phyloP scores from a whole-genome alignment of 2,888 invertebrate genomes.

The Willowsia nigromaculata region DNA sequence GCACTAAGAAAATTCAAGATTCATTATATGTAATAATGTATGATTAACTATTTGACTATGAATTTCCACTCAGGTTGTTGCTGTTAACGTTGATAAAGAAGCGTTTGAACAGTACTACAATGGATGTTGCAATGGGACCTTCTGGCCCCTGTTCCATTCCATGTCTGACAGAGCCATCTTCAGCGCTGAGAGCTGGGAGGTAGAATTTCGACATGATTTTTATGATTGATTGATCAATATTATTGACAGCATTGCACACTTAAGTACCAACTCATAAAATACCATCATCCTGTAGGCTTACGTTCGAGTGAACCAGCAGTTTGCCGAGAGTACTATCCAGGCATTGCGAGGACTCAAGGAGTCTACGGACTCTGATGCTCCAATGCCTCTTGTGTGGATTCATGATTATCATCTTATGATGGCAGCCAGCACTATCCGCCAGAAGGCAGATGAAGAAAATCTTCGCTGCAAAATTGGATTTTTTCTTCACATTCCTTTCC shows the following conservation, averaged over 20 bases:
- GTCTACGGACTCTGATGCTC: slow-evolving; percentile 82
- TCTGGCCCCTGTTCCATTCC: slow-evolving; percentile 95
- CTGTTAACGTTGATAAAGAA: slow-evolving; percentile 88
- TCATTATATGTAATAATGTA: background rate
- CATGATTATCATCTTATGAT: slow-evolving; percentile 97
- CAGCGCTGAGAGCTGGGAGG: slow-evolving; percentile 88
- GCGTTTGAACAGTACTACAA: slow-evolving; percentile 94
- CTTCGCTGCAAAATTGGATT: slow-evolving; percentile 91
- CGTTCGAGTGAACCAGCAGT: slow-evolving; percentile 89
- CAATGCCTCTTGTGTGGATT: slow-evolving; percentile 92
- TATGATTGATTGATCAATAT: too few species aligned
- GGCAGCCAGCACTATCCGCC: slow-evolving; percentile 94
- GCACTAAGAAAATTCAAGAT: too few species aligned
- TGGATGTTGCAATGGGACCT: slow-evolving; percentile 91
- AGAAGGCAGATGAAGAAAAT: slow-evolving; percentile 89
- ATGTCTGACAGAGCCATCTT: slow-evolving; percentile 94
- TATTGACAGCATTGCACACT: background rate
- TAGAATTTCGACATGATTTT: too few species aligned
- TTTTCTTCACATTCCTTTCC: slow-evolving; percentile 97
- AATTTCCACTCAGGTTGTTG: slow-evolving; percentile 85
- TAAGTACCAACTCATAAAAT: background rate
- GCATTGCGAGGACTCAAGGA: slow-evolving; percentile 84
- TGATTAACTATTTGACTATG: background rate
- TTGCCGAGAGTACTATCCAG: slow-evolving; percentile 89
- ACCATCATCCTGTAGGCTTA: slow-evolving; percentile 84